A percentile compares a stretch with the other conserved stretches of the same genome.
Evolutionary conservation across 2,113 vertebrate genomes (phyloP).

Genomic region (Bos javanicus): DNA sequence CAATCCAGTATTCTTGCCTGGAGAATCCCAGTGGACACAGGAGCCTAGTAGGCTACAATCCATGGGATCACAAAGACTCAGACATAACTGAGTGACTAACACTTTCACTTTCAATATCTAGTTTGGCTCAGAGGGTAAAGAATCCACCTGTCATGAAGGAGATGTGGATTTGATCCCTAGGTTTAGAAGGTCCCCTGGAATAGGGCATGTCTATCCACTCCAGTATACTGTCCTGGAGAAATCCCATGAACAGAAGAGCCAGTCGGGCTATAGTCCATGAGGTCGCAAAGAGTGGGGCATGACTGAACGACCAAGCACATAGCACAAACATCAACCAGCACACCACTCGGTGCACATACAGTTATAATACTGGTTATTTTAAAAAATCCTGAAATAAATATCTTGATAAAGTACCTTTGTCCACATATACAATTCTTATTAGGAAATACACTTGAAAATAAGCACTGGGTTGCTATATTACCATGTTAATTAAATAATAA

Average conservation of each 20-base stretch:
- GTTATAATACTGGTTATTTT: background rate
- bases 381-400: background rate
- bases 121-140: background rate
- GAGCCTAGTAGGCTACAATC: background rate
- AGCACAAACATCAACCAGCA: background rate
- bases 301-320: background rate
- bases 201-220: background rate
- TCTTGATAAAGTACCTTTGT: background rate
- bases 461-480: background rate
- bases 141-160: fast-evolving
- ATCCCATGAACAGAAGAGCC: background rate
- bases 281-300: background rate
- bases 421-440: background rate
- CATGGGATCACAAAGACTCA: background rate
- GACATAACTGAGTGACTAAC: background rate
- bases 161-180: background rate
- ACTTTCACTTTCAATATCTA: background rate
- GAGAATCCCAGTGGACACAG: background rate
- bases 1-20: background rate
- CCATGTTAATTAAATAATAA: background rate
- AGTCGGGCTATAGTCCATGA: background rate
- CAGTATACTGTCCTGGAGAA: background rate
- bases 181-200: background rate
- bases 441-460: background rate
- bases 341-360: background rate